phyloP scores from a whole-genome alignment of 2,888 invertebrate genomes.

The Hylaea fasciaria region DNA sequence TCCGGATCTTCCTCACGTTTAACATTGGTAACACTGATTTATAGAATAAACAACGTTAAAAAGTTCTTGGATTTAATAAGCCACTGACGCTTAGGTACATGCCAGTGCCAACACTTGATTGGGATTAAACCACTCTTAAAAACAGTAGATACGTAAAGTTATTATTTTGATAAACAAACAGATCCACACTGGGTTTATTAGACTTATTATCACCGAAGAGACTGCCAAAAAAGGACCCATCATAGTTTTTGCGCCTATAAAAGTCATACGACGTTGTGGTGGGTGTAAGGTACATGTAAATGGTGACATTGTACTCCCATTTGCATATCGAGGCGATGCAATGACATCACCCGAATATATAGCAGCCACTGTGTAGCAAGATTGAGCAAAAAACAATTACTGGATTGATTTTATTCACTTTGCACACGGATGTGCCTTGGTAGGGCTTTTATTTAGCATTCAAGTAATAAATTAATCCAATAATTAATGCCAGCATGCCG shows the following conservation, averaged over 20 bases:
- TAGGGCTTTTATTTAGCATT: too few species aligned
- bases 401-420: conserved; percentile 2
- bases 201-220: not conserved
- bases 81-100: too few species aligned
- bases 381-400: conserved; percentile 17
- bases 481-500: too few species aligned
- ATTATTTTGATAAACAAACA: too few species aligned
- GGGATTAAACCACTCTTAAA: too few species aligned
- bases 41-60: too few species aligned
- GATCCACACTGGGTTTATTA: not conserved
- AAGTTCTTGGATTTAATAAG: too few species aligned
- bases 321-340: conserved; percentile 24
- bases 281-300: conserved; percentile 25
- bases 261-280: conserved; percentile 6
- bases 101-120: too few species aligned
- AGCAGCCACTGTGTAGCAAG: not conserved
- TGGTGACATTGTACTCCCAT: conserved; percentile 24
- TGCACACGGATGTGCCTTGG: not conserved
- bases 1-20: too few species aligned
- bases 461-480: too few species aligned
- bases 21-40: too few species aligned
- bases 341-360: conserved; percentile 18
- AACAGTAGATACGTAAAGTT: too few species aligned
- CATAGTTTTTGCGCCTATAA: conserved; percentile 14
- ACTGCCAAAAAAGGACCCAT: conserved; percentile 3